Evolutionary conservation across 2,113 vertebrate species (phyloP).

Genomic region (Turnix velox): DNA sequence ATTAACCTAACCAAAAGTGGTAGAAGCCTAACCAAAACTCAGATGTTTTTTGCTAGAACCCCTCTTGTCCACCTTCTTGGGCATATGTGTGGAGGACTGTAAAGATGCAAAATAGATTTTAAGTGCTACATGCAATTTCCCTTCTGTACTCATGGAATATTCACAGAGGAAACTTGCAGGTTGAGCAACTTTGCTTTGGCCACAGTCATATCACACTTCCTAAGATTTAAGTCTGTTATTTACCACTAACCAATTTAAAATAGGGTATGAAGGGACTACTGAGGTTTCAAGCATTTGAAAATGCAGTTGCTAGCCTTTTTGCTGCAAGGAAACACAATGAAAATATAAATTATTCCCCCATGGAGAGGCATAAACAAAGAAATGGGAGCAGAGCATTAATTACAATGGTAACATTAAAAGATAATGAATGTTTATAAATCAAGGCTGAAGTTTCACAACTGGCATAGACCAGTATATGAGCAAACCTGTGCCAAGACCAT

Average conservation of each 20-base stretch:
- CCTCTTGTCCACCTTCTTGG: background rate
- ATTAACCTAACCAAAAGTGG: no score
- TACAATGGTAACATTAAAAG: background rate
- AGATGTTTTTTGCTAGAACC: background rate
- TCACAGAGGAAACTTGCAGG: background rate
- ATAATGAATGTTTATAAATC: conserved; percentile 9
- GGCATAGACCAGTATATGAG: background rate
- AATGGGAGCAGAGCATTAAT: background rate
- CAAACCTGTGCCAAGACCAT: background rate
- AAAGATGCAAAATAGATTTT: background rate
- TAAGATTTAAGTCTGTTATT: background rate
- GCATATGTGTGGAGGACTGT: background rate
- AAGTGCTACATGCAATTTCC: background rate
- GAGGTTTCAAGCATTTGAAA: background rate
- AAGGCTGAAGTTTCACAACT: background rate
- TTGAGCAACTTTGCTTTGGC: background rate
- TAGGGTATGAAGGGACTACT: background rate
- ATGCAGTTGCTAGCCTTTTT: background rate
- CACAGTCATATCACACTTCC: background rate
- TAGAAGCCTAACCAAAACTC: background rate
- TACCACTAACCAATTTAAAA: background rate
- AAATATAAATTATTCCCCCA: conserved; percentile 7
- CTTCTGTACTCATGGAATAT: background rate
- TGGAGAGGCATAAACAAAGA: background rate
- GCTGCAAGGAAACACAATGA: conserved; percentile 4